Conservation (phyloP, 2,888 invertebrate species). For the Tupiocoris notatus region DNA sequence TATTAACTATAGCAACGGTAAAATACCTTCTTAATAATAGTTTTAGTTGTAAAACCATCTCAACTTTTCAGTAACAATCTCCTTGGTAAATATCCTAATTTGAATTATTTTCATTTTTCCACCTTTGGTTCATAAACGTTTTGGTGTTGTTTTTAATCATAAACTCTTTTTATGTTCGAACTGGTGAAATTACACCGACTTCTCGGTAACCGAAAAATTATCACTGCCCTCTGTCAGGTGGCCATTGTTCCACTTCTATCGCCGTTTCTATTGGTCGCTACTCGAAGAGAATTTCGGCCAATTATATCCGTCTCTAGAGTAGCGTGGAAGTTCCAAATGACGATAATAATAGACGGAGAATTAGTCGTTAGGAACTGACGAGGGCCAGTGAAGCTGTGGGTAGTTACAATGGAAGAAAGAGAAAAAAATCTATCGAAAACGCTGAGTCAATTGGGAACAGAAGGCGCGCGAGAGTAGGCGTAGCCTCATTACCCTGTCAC, state of each 20-base stretch:
- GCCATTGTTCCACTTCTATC: neutral
- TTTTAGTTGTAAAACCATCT: no score
- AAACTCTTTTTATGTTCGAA: no score
- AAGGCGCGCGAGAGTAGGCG: slow-evolving; percentile 7
- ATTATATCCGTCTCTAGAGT: slow-evolving; percentile 23
- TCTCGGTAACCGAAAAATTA: no score
- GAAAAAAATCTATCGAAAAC: neutral
- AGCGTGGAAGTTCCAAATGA: neutral
- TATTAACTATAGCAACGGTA: no score
- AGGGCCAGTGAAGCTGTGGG: neutral
- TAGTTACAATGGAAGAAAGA: neutral
- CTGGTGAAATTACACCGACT: no score
- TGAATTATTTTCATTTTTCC: no score
- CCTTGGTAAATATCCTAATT: no score
- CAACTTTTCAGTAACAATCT: no score
- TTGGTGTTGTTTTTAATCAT: no score
- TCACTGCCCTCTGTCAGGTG: no score
- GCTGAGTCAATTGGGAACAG: slow-evolving; percentile 25
- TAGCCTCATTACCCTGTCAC: slow-evolving; percentile 37
- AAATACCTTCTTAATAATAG: no score
- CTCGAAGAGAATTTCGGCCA: neutral
- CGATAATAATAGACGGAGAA: slow-evolving; percentile 24
- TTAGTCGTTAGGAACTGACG: slow-evolving; percentile 33
- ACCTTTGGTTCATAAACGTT: no score
- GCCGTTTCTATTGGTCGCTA: neutral